phyloP scores from a whole-genome alignment of 2,113 vertebrate species.

The Pan paniscus region DNA sequence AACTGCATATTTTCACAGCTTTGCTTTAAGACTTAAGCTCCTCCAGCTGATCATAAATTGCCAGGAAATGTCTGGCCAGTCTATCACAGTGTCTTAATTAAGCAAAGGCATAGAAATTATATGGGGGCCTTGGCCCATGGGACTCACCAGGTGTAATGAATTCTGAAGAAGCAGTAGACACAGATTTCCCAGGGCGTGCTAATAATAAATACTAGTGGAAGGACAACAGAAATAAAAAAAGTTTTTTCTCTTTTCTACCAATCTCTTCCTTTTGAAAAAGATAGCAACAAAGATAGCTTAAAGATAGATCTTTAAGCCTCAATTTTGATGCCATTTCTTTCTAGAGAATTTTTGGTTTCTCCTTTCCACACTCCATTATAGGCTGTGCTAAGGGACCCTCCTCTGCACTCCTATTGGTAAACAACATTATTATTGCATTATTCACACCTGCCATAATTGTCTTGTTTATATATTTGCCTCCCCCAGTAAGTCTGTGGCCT shows the following conservation, averaged over 20 bases:
- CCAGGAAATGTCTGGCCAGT: constrained; percentile 52
- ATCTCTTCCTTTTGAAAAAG: neutral
- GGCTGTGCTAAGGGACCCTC: neutral
- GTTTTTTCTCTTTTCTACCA: neutral
- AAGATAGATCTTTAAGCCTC: neutral
- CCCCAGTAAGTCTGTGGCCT: neutral
- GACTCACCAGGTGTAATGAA: constrained; percentile 52
- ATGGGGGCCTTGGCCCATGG: neutral
- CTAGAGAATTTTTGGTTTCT: neutral
- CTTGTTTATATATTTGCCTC: neutral
- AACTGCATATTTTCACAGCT: constrained; percentile 68
- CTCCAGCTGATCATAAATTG: constrained; percentile 54
- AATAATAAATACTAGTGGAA: neutral
- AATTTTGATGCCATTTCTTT: neutral
- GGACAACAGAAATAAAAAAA: neutral
- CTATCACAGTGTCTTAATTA: neutral
- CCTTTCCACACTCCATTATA: neutral
- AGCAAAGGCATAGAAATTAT: neutral
- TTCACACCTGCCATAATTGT: neutral
- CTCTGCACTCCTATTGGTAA: neutral
- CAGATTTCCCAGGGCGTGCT: neutral
- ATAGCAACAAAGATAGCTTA: neutral
- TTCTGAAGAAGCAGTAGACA: constrained; percentile 25
- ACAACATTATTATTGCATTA: no score
- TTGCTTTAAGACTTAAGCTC: constrained; percentile 45